phyloP scores from a whole-genome alignment of 2,113 vertebrate genomes.

The Macrotis lagotis region DNA sequence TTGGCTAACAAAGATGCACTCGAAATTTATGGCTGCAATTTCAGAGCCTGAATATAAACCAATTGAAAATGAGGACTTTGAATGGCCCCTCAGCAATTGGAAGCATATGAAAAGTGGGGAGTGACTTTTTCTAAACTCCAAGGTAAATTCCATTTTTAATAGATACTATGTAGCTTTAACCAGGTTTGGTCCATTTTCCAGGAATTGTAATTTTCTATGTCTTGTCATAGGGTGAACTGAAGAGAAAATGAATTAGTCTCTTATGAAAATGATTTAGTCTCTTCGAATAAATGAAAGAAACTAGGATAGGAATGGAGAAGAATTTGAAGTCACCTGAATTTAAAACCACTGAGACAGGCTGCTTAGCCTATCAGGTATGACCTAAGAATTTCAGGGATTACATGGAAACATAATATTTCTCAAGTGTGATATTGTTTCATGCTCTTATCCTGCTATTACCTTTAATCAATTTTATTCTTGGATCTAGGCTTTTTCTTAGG shows the following conservation, averaged over 20 bases:
- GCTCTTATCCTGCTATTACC: background rate
- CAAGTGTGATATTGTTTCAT: background rate
- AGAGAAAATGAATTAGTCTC: background rate
- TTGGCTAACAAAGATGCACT: conserved; percentile 48
- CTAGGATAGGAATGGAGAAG: background rate
- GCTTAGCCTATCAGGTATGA: background rate
- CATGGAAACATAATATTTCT: background rate
- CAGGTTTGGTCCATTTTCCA: background rate
- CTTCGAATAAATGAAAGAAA: background rate
- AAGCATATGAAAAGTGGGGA: background rate
- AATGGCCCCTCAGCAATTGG: background rate
- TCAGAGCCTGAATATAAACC: conserved; percentile 39
- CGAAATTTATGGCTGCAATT: conserved; percentile 53
- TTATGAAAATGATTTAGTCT: background rate
- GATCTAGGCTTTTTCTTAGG: background rate
- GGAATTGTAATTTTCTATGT: background rate
- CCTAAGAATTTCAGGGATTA: background rate
- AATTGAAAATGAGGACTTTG: conserved; percentile 29
- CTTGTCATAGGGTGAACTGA: background rate
- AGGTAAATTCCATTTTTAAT: background rate
- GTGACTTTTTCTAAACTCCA: background rate
- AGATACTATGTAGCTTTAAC: background rate
- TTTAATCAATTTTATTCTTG: background rate
- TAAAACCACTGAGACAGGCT: background rate
- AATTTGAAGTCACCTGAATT: background rate